These are phyloP conservation scores for Potorous gilbertii DNA, from an alignment of 2,797 vertebrate species.

Conservation along the genomic window DNA sequence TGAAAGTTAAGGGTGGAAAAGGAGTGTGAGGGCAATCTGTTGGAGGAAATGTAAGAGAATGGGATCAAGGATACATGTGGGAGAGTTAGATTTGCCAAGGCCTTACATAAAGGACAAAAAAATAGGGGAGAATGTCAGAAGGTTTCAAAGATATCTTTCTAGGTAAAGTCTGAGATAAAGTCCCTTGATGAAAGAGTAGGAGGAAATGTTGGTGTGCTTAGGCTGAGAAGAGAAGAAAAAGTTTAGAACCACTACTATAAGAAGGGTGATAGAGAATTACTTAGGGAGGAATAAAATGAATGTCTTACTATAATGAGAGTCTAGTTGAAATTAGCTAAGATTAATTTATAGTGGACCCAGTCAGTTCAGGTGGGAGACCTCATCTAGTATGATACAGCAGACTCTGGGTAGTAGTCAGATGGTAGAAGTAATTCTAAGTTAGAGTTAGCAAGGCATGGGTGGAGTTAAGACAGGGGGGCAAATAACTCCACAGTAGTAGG, in stretches of 20 bases:
- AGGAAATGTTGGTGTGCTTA: background rate
- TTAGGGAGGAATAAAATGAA: background rate
- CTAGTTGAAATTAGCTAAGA: background rate
- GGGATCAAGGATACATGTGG: background rate
- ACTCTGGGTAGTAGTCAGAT: background rate
- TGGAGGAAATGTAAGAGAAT: background rate
- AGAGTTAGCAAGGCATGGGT: background rate
- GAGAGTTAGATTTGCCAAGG: background rate
- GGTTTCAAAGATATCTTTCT: background rate
- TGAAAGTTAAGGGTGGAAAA: background rate
- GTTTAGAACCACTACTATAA: background rate
- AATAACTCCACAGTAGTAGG: background rate
- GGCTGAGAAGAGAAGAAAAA: background rate
- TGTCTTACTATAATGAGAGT: background rate
- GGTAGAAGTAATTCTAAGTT: background rate
- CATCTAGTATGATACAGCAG: background rate
- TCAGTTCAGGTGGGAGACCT: background rate
- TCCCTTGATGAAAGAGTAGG: background rate
- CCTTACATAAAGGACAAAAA: background rate
- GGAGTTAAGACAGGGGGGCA: background rate
- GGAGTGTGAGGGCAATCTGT: background rate
- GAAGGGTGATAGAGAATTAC: background rate
- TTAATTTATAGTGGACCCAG: background rate
- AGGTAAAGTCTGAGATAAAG: background rate
- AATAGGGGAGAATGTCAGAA: background rate